Conservation (phyloP, 2,113 vertebrate species). For the Todiramphus chloris region DNA sequence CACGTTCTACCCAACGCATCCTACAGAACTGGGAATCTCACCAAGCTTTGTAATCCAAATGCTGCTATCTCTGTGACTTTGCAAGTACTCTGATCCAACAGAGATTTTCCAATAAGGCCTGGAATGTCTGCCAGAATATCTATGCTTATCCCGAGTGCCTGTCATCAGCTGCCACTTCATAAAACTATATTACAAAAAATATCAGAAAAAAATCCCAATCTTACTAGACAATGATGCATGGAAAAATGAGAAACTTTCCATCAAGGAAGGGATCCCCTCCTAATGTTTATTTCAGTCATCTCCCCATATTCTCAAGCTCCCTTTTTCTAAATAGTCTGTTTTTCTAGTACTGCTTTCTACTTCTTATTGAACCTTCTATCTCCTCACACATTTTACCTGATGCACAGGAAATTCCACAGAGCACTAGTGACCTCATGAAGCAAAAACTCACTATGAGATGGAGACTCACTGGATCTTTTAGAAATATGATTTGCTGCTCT, state of each 20-base stretch:
- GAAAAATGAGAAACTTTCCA: neutral
- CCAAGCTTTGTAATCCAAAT: slow-evolving; percentile 11
- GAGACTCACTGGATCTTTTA: neutral
- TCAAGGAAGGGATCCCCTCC: neutral
- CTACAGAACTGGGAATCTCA: neutral
- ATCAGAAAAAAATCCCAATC: neutral
- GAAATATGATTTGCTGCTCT: neutral
- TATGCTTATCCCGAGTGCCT: neutral
- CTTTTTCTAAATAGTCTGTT: neutral
- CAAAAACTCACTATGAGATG: neutral
- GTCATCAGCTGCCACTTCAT: slow-evolving; percentile 2
- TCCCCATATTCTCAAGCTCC: neutral
- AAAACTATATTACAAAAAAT: neutral
- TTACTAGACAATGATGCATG: neutral
- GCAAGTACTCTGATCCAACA: neutral
- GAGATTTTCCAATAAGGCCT: slow-evolving; percentile 6
- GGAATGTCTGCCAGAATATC: neutral
- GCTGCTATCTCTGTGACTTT: neutral
- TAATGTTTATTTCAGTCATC: neutral
- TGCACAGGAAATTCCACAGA: neutral
- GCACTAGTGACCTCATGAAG: neutral
- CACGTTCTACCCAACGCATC: neutral
- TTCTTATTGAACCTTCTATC: neutral
- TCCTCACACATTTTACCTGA: neutral
- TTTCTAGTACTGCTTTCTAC: neutral